Evolutionary conservation across 2,888 invertebrate species (phyloP), one percentile per base, ranked within the genome.

Genomic region (Pinctada fucata): DNA sequence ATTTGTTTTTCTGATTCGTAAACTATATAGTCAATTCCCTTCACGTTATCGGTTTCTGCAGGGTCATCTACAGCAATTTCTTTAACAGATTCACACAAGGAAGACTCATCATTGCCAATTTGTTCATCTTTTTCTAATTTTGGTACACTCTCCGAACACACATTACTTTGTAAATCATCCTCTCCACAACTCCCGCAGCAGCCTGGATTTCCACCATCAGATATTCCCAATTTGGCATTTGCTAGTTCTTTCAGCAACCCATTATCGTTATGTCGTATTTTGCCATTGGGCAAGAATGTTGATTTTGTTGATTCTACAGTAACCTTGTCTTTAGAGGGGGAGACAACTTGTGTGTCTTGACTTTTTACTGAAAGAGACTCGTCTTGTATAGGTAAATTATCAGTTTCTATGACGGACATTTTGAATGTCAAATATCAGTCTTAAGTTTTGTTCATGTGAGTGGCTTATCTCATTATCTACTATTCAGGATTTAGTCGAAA

Each of bases 1-100:
- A 99, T 98, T 94, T 99, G 99, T 87, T 96, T 93, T 94, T 99
- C 99, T 90, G 97, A 97, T 94, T 97, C 96, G 93, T 99, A 99
- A 64, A 91, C 92, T 72, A 91, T 90, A 87, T 93, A 93, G 73
- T 88, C 86, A 77, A 93, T 91, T 76, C 87, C 88, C 74, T 85
- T 77, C 2, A 70, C 6, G 48, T 45, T 66, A 47, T 75, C 69
- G 48, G 50, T 64, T n/a, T 67, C 74, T 8, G 48, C 52, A 50
- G 51, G 13, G n/a, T 51, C 58, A 50, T 67, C 52, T n/a, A 75
- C 48, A n/a, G 71, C 72, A 31, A 75, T 16, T 50, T 78, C 67
- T 52, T 71, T 48, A n/a, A 78, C 71, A 49, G 80, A 77, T 68
- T 77, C 77, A 65, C 75, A 72, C 3, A 78, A 71, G 72, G 75